Percentiles rank a stretch among this genome's conserved stretches.
phyloP scores from a whole-genome alignment of 37 sponge, comb jelly and placozoan species.

The Tethya wilhelma region DNA sequence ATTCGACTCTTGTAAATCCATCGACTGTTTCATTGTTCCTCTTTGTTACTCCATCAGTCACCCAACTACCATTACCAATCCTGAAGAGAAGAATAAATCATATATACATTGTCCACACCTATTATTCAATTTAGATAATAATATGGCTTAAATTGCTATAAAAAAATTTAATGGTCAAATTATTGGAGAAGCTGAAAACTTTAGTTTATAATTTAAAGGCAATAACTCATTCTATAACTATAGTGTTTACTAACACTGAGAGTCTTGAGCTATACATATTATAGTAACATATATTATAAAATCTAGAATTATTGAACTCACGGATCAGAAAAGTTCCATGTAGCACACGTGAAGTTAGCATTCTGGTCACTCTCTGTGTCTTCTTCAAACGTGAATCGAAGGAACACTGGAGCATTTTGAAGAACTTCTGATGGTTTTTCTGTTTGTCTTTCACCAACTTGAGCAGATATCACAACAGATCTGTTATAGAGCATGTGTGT shows the following conservation, averaged over 20 bases:
- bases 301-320: not conserved
- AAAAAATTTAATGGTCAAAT: too few relatives aligned
- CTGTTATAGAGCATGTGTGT: too few relatives aligned
- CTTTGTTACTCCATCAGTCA: slow-evolving; percentile 5
- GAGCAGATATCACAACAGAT: slow-evolving; percentile 35
- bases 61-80: slow-evolving; percentile 51
- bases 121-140: too few relatives aligned
- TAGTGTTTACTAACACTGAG: too few relatives aligned
- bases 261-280: too few relatives aligned
- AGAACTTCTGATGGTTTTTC: not conserved
- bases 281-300: too few relatives aligned
- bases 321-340: slow-evolving; percentile 33
- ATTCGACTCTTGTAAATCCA: slow-evolving; percentile 12
- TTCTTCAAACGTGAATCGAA: slow-evolving; percentile 25
- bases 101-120: too few relatives aligned
- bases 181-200: too few relatives aligned
- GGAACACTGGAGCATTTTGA: slow-evolving; percentile 17
- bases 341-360: slow-evolving; percentile 8
- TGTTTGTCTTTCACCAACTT: not conserved
- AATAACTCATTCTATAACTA: too few relatives aligned
- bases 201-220: too few relatives aligned
- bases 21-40: not conserved
- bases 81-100: too few relatives aligned
- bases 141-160: too few relatives aligned
- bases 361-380: not conserved